Evolutionary conservation across 2,888 invertebrate species (phyloP).

Genomic region (Synanthedon formicaeformis): DNA sequence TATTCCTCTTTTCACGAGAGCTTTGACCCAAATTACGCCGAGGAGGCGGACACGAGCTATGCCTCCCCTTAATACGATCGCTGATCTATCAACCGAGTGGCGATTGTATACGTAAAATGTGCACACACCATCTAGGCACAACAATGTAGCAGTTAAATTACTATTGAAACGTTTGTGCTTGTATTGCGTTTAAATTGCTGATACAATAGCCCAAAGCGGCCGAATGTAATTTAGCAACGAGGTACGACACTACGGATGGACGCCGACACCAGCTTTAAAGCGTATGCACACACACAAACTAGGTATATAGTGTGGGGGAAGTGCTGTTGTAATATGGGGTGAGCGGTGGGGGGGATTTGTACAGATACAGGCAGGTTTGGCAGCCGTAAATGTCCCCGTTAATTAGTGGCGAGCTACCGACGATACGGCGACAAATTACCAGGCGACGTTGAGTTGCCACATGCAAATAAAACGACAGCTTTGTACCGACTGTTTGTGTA

Average conservation of each 20-base stretch:
- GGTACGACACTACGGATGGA: conserved; percentile 3
- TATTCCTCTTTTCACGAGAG: conserved; percentile 18
- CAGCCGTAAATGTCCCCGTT: conserved; percentile 54
- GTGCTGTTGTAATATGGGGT: not conserved
- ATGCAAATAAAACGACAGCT: conserved; percentile 35
- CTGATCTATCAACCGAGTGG: not conserved
- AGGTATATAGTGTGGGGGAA: not conserved
- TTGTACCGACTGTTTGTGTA: conserved; percentile 9
- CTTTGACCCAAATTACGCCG: conserved; percentile 33
- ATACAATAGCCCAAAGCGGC: conserved; percentile 4
- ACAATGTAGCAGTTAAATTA: not conserved
- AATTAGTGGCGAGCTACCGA: conserved; percentile 53
- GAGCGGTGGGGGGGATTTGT: conserved; percentile 7
- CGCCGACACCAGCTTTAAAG: conserved; percentile 1
- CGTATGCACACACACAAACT: not conserved
- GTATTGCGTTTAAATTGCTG: conserved; percentile 2
- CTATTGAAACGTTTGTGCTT: not conserved
- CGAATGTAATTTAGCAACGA: conserved; percentile 12
- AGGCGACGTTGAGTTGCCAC: conserved; percentile 34
- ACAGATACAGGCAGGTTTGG: conserved; percentile 46
- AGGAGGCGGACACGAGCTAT: not conserved
- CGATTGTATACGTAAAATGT: not conserved
- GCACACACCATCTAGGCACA: not conserved
- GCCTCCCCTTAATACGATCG: not conserved
- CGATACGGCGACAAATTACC: conserved; percentile 52